Base-by-base conservation (phyloP, 2,888 invertebrate species). In the Mellilla xanthometata region DNA sequence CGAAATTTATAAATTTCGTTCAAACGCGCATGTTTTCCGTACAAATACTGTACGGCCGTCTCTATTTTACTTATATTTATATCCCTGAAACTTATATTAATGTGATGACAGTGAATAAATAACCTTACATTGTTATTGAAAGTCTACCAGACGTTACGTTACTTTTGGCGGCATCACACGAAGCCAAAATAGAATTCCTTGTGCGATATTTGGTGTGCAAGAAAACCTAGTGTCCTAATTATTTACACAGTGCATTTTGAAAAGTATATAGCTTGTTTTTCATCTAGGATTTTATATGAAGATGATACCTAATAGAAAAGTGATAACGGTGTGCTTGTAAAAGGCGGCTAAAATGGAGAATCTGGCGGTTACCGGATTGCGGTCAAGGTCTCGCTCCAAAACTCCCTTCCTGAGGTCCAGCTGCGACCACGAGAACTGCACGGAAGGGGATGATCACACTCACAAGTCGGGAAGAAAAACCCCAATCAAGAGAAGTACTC, bases 301-400 rank as follows among this genome's bases (percentile, higher is more conserved):
- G 50, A 72, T 76, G 79, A 52, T n/a, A n/a, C n/a, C n/a, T 73
- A 58, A 52, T 52, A 53, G 54, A 46, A 44, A 53, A 40, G 51
- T 49, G 39, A 12, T 57, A 40, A 29, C 35, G 45, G 26, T 22
- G 36, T 30, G 12, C 22, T 46, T 39, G 31, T 7, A 27, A 35
- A 10, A 39, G 39, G 50, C 52, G 54, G 39, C 44, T 41, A 39
- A 60, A 74, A 49, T 89, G 89, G 89, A 89, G 62, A 84, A 78
- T 58, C 72, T 76, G 50, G 70, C 79, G 51, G 81, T 80, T 66
- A 81, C 85, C 60, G 91, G 91, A 80, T 90, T 93, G 72, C 85
- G 93, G 79, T 92, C 93, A 76, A 91, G 93, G 83, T 94, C 94
- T 62, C 91, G 94, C 60, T 94, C 94, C 24, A 93, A 92, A 70